Evolutionary conservation across 2,797 vertebrate genomes (phyloP).

Genomic region (Caiman crocodilus): DNA sequence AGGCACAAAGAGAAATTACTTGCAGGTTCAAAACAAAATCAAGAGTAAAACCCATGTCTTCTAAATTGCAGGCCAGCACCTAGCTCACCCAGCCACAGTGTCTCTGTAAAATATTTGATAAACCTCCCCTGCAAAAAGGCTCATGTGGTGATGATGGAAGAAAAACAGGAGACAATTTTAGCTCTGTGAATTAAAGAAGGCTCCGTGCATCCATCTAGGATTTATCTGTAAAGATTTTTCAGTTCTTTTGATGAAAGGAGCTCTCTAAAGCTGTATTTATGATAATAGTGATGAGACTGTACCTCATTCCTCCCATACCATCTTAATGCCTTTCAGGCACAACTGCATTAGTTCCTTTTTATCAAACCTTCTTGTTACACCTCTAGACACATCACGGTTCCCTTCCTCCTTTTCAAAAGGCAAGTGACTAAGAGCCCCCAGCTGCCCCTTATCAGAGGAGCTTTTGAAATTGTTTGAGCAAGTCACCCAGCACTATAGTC

Average conservation of each 20-base stretch:
- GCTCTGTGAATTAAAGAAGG: background rate
- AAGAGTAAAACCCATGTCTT: background rate
- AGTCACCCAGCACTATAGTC: background rate
- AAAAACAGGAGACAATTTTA: slow-evolving; percentile 21
- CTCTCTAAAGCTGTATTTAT: background rate
- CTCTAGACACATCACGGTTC: slow-evolving; percentile 21
- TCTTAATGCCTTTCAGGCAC: slow-evolving; percentile 51
- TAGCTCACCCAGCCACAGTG: background rate
- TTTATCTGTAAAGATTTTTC: slow-evolving; percentile 23
- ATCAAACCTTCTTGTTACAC: slow-evolving; percentile 33
- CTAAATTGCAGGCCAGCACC: background rate
- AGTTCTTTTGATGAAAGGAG: slow-evolving; percentile 9
- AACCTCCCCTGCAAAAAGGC: background rate
- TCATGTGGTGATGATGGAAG: background rate
- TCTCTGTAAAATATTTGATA: background rate
- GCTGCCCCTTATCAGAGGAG: slow-evolving; percentile 16
- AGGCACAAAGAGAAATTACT: background rate
- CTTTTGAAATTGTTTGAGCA: slow-evolving; percentile 1
- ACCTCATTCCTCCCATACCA: background rate
- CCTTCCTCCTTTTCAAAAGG: slow-evolving; percentile 31
- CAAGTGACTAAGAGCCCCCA: background rate
- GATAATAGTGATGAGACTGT: background rate
- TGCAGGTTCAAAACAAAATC: background rate
- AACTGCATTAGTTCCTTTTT: slow-evolving; percentile 63
- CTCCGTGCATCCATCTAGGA: slow-evolving; percentile 3